Conservation (phyloP, 1,140 invertebrate species). For the Cydia fagiglandana region DNA sequence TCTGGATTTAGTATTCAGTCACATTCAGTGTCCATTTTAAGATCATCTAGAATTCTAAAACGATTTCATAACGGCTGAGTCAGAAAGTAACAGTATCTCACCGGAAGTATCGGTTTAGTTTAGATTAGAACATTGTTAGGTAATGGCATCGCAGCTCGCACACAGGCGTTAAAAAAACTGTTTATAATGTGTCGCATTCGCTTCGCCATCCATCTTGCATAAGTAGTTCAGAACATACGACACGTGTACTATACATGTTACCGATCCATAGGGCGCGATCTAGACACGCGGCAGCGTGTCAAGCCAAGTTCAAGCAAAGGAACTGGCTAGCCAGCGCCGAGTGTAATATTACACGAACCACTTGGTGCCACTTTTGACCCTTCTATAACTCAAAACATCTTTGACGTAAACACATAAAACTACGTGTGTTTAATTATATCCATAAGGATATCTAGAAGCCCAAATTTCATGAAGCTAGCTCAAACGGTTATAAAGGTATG, state of each 20-base stretch:
- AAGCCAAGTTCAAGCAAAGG: too few species aligned
- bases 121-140: neutral
- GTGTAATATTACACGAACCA: too few species aligned
- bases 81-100: neutral
- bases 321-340: too few species aligned
- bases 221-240: neutral
- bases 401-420: too few species aligned
- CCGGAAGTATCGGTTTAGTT: neutral
- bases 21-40: neutral
- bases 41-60: neutral
- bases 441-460: too few species aligned
- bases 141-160: neutral
- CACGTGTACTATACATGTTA: neutral
- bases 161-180: neutral
- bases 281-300: too few species aligned
- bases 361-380: too few species aligned
- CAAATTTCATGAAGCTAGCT: too few species aligned
- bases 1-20: neutral
- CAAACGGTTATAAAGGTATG: too few species aligned
- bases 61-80: neutral
- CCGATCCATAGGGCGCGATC: neutral
- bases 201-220: neutral
- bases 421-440: too few species aligned
- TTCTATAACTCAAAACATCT: too few species aligned
- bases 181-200: neutral